phyloP scores from a whole-genome alignment of 2,113 vertebrate species.

The Strix uralensis region DNA sequence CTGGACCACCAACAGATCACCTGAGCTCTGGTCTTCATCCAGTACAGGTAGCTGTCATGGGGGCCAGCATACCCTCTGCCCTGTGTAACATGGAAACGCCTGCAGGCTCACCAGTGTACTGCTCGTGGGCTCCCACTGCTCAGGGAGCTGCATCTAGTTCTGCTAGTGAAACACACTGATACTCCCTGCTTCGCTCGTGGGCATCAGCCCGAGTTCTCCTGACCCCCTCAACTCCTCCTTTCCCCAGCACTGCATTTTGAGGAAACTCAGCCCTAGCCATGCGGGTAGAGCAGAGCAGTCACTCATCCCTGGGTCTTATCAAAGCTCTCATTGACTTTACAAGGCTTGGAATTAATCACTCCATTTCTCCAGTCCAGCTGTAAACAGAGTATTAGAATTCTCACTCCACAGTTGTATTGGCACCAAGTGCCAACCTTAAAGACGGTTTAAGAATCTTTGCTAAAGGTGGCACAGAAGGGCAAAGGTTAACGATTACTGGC shows the following conservation, averaged over 20 bases:
- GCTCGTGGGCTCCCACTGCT: too few relatives aligned
- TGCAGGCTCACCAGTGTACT: neutral
- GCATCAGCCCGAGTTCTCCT: neutral
- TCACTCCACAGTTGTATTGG: neutral
- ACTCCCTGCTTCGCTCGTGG: neutral
- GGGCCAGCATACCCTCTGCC: neutral
- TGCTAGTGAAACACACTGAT: neutral
- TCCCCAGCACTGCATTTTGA: neutral
- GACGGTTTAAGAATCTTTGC: neutral
- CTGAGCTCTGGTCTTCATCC: neutral
- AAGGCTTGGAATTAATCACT: neutral
- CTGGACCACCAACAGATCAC: neutral
- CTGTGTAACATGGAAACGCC: fast-evolving
- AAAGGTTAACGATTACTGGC: constrained; percentile 22
- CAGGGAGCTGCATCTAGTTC: neutral
- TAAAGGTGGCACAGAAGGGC: neutral
- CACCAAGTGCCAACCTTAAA: neutral
- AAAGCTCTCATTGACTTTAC: neutral
- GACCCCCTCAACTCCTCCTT: neutral
- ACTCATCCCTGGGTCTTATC: neutral
- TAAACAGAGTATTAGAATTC: neutral
- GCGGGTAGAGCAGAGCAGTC: neutral
- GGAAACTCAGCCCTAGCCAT: neutral
- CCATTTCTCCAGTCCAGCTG: neutral
- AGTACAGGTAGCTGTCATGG: neutral